Base-by-base conservation (phyloP, 2,888 invertebrate genomes). In the Lepidocyrtinus sp. region DNA sequence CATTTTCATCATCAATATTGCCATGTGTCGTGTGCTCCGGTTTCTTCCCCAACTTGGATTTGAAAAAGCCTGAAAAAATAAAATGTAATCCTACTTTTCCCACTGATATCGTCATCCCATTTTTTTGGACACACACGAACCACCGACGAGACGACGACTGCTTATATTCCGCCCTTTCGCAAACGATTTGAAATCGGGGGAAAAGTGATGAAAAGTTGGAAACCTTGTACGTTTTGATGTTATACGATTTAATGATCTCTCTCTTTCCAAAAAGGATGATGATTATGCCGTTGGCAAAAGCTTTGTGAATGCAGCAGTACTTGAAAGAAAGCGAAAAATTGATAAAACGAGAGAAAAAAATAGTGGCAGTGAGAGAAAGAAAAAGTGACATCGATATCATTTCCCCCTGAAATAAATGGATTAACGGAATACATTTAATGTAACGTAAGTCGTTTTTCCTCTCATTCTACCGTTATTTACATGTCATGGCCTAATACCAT, bases 271-370 rank as follows among this genome's bases (percentile, higher is more conserved):
- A 69, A 17, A 21, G 7, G 9, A 62, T 62, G 27, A 27, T 19
- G 17, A 19, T 19, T 64, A 21, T 67, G 22, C 63, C 1, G 21
- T 19, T 45, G 17, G n/a, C n/a, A 17, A n/a, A n/a, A n/a, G n/a
- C n/a, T 36, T 36, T 36, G 36, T 1, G 15, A 50, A 12, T 26
- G 64, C 64, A 22, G 2, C 19, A n/a, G n/a, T n/a, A n/a, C n/a
- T n/a, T n/a, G n/a, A n/a, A n/a, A n/a, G n/a, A n/a, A n/a, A n/a
- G n/a, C 9, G 55, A 25, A 26, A 67, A 74, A 75, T 68, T 75
- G 75, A 75, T 75, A 75, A 75, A 75, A 75, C 68, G 55, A 64
- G 55, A 59, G 72, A 63, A 64, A 55, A 19, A 71, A 26, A 27
- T 45, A 17, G 59, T 45, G 24, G 25, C 12, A 21, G 55, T 68